These are phyloP conservation scores for Micromussa lordhowensis DNA, from an alignment of 92 coral and sea anemone species.

Conservation along the genomic window DNA sequence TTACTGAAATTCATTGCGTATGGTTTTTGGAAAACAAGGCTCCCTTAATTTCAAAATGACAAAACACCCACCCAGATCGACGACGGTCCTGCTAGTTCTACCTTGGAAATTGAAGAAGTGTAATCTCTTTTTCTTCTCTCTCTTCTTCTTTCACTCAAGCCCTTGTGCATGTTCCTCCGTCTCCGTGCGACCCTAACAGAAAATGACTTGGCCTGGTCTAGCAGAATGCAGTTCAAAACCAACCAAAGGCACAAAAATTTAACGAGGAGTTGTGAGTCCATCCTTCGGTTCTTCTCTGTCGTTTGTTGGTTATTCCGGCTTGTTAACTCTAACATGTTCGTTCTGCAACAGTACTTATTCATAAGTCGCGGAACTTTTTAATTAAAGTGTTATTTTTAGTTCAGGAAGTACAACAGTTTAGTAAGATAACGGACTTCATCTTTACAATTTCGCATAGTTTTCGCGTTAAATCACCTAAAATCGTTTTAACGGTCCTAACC, in stretches of 20 bases:
- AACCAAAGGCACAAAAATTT: neutral
- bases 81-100: neutral
- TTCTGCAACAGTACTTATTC: neutral
- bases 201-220: neutral
- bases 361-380: neutral
- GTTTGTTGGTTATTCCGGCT: neutral
- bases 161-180: neutral
- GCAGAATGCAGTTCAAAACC: neutral
- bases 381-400: neutral
- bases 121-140: neutral
- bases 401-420: neutral
- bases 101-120: neutral
- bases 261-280: neutral
- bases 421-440: neutral
- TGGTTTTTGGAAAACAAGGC: neutral
- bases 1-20: neutral
- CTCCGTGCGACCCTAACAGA: neutral
- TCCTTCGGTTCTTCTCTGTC: neutral
- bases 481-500: neutral
- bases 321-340: neutral
- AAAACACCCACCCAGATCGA: neutral
- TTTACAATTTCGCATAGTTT: neutral
- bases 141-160: neutral
- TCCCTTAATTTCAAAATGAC: neutral
- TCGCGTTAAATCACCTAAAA: neutral